phyloP scores from a whole-genome alignment of 2,113 vertebrate species.

The Callospermophilus lateralis region DNA sequence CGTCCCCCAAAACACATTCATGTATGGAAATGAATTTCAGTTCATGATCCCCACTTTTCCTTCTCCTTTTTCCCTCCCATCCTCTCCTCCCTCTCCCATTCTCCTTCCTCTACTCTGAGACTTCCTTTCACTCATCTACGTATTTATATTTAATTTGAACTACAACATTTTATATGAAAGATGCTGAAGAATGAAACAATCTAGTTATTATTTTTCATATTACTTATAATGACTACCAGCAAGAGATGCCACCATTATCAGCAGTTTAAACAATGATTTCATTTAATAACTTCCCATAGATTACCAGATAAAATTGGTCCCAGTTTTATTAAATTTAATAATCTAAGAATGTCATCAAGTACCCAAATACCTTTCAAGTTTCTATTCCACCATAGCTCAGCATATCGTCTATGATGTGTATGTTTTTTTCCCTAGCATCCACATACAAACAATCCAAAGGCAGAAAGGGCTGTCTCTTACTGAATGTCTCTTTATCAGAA shows the following conservation, averaged over 20 bases:
- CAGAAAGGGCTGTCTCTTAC: neutral
- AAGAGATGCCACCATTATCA: neutral
- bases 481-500: neutral
- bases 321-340: neutral
- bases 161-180: neutral
- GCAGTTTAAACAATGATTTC: neutral
- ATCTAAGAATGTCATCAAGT: neutral
- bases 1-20: too few relatives aligned
- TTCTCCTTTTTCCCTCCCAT: too few relatives aligned
- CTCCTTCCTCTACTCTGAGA: too few relatives aligned
- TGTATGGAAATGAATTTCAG: too few relatives aligned
- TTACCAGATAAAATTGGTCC: neutral
- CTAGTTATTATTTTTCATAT: neutral
- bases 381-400: neutral
- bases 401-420: neutral
- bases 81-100: too few relatives aligned
- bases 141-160: too few relatives aligned
- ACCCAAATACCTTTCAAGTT: neutral
- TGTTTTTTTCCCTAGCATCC: neutral
- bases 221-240: neutral
- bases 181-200: neutral
- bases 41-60: too few relatives aligned
- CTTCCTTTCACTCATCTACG: too few relatives aligned
- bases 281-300: neutral
- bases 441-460: neutral